Conservation (phyloP, 1,140 invertebrate species). For the Pseudachorutes palmiensis region DNA sequence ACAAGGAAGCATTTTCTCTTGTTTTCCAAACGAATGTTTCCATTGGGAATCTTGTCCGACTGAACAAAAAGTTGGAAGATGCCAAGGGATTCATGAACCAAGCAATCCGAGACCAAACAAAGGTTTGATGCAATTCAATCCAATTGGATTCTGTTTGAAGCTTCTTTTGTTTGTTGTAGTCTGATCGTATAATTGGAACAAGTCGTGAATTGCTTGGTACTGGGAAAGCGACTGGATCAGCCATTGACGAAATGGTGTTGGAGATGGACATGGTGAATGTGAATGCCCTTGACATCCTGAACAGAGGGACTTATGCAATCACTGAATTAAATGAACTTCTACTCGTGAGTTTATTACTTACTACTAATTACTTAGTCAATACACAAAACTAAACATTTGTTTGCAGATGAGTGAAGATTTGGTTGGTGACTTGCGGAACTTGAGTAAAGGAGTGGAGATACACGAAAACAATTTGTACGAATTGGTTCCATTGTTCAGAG, state of each 20-base stretch:
- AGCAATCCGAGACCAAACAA: too few relatives aligned
- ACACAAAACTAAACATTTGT: too few relatives aligned
- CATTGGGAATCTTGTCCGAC: background rate
- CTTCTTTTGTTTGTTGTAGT: background rate
- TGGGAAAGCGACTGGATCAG: background rate
- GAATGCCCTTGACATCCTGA: background rate
- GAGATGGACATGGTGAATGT: background rate
- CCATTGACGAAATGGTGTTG: background rate
- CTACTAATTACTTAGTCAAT: too few relatives aligned
- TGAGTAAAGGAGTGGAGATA: conserved; percentile 40
- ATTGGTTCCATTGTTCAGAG: conserved; percentile 41
- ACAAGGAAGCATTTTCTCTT: background rate
- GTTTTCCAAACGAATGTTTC: background rate
- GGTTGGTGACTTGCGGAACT: conserved; percentile 38
- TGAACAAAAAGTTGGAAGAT: background rate
- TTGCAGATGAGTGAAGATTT: conserved; percentile 34
- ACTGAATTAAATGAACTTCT: background rate
- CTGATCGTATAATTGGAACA: background rate
- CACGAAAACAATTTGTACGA: conserved; percentile 37
- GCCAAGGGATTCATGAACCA: background rate
- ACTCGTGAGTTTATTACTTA: background rate
- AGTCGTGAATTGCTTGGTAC: background rate
- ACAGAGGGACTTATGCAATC: background rate
- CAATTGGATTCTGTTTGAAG: too few relatives aligned
- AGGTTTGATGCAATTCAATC: too few relatives aligned